Conservation (phyloP, 2,113 vertebrate genomes). For the Passerina amoena region DNA sequence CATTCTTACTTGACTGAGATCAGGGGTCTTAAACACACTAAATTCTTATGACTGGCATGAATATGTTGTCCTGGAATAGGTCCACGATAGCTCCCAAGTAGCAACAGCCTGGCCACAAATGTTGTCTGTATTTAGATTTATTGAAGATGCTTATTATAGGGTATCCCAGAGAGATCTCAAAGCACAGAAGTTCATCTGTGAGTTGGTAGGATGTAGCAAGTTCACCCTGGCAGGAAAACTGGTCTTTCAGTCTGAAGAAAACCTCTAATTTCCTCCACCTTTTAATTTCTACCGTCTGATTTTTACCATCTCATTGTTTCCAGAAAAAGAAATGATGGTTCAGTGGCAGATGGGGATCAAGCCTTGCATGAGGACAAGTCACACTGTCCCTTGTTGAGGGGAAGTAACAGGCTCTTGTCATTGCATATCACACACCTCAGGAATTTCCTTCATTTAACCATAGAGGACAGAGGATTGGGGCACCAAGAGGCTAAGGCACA, state of each 20-base stretch:
- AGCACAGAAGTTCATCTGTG: neutral
- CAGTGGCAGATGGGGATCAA: neutral
- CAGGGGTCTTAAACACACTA: neutral
- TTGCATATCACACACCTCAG: neutral
- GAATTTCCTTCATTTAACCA: neutral
- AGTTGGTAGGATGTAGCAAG: neutral
- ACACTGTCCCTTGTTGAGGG: neutral
- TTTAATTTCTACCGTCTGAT: neutral
- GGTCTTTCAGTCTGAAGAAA: neutral
- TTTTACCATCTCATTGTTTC: neutral
- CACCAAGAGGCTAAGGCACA: neutral
- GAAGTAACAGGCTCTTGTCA: neutral
- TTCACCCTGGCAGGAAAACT: neutral
- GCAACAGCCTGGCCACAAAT: neutral
- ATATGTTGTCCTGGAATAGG: neutral
- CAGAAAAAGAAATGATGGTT: neutral
- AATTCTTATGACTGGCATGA: neutral
- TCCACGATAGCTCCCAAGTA: neutral
- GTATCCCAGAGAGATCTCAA: neutral
- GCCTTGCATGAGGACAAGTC: neutral
- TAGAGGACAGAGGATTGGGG: neutral
- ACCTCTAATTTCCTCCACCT: neutral
- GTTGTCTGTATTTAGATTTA: neutral
- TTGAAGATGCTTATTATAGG: neutral
- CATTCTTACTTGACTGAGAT: neutral